These are phyloP conservation scores for Lagenorhynchus albirostris DNA, from an alignment of 2,113 vertebrate genomes.

Conservation along the genomic window DNA sequence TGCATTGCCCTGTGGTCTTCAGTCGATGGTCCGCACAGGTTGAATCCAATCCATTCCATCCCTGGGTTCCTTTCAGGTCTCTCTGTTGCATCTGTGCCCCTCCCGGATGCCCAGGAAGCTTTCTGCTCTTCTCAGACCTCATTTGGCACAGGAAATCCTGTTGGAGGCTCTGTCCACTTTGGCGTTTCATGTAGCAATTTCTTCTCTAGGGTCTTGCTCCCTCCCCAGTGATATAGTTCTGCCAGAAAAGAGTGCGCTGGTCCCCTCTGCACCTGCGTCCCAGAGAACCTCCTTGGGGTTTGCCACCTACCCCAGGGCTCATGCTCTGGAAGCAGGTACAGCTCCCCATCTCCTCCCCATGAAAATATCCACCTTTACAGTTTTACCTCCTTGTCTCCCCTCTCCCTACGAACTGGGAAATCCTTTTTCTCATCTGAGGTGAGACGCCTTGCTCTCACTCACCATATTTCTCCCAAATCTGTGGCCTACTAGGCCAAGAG, in stretches of 20 bases:
- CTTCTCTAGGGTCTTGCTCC: not conserved
- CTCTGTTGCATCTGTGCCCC: not conserved
- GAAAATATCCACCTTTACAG: not conserved
- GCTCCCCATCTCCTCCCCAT: not conserved
- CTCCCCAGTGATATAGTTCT: not conserved
- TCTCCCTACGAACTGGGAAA: not conserved
- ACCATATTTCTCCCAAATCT: not conserved
- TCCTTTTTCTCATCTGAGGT: not conserved
- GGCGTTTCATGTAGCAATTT: not conserved
- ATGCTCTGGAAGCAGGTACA: not conserved
- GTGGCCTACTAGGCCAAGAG: not conserved
- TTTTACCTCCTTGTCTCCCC: not conserved
- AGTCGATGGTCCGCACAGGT: not conserved
- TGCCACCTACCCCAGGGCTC: not conserved
- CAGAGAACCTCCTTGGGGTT: not conserved
- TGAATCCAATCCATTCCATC: not conserved
- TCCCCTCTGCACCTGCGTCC: not conserved
- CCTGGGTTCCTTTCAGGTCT: not conserved
- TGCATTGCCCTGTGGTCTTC: not conserved
- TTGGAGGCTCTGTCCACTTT: not conserved
- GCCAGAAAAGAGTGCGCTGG: not conserved
- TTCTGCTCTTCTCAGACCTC: not conserved
- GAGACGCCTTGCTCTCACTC: not conserved
- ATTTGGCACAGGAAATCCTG: not conserved
- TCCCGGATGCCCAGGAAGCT: not conserved